Conservation (phyloP, 2,797 vertebrate species). For the Rhadinocentrus ornatus region DNA sequence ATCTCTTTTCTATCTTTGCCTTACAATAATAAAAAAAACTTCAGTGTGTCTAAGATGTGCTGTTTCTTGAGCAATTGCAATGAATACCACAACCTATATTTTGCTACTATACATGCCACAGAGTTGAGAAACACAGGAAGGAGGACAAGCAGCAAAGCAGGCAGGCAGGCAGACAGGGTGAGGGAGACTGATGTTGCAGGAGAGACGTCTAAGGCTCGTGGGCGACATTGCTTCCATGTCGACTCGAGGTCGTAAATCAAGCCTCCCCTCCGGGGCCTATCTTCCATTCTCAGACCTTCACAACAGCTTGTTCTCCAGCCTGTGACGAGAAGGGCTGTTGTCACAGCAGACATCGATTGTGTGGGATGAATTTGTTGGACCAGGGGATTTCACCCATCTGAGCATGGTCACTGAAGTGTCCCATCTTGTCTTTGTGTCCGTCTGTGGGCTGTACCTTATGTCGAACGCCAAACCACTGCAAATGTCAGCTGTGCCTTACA, state of each 20-base stretch:
- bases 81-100: slow-evolving; percentile 3
- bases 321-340: slow-evolving; percentile 76
- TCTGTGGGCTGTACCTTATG: slow-evolving; percentile 59
- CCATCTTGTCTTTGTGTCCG: slow-evolving; percentile 62
- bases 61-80: slow-evolving; percentile 10
- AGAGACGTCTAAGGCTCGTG: slow-evolving; percentile 66
- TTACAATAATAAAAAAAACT: neutral
- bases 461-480: slow-evolving; percentile 40
- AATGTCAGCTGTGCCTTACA: slow-evolving; percentile 38
- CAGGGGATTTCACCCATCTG: slow-evolving; percentile 70
- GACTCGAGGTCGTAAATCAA: slow-evolving; percentile 77
- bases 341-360: slow-evolving; percentile 78
- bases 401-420: slow-evolving; percentile 68
- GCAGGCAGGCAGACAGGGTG: slow-evolving; percentile 45
- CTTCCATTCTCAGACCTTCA: slow-evolving; percentile 76
- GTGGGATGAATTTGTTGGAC: slow-evolving; percentile 74
- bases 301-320: slow-evolving; percentile 77
- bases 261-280: slow-evolving; percentile 71
- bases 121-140: slow-evolving; percentile 47
- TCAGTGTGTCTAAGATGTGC: neutral
- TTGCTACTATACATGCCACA: slow-evolving; percentile 17
- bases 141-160: slow-evolving; percentile 51
- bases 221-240: slow-evolving; percentile 71
- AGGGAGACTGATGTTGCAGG: slow-evolving; percentile 69
- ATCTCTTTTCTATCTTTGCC: slow-evolving; percentile 10